Conservation (phyloP, 2,888 invertebrate genomes). For the Escarpia spicata region DNA sequence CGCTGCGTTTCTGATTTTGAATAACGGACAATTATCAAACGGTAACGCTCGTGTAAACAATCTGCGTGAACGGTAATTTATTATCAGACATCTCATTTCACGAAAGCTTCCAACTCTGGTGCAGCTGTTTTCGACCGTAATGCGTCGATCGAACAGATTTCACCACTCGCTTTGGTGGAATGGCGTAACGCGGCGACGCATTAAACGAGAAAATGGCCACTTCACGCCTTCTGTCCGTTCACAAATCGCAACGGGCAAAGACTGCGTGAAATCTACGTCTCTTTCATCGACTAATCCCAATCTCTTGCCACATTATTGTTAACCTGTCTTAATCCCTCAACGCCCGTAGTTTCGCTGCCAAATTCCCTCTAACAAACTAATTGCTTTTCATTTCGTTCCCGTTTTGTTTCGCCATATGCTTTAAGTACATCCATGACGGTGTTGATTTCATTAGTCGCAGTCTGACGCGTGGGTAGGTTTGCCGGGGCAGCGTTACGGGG, state of each 20-base stretch:
- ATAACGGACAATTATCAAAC: not conserved
- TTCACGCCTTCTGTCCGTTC: not conserved
- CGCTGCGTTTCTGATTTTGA: not conserved
- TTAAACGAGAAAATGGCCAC: not conserved
- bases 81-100: not conserved
- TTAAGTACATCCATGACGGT: not conserved
- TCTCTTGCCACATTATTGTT: not conserved
- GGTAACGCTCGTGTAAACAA: not conserved
- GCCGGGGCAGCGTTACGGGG: not conserved
- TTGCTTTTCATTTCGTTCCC: not conserved
- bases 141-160: not conserved
- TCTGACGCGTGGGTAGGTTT: not conserved
- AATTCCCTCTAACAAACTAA: not conserved
- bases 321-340: not conserved
- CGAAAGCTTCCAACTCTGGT: not conserved
- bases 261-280: not conserved
- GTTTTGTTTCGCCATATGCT: not conserved
- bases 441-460: constrained; percentile 2
- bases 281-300: not conserved
- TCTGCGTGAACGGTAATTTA: not conserved
- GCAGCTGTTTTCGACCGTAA: constrained; percentile 13
- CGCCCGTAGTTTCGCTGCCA: not conserved
- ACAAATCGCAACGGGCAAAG: not conserved
- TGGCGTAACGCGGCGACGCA: not conserved
- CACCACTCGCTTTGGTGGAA: not conserved